phyloP scores from a whole-genome alignment of 2,888 invertebrate genomes.

The Dichetophora obliterata region DNA sequence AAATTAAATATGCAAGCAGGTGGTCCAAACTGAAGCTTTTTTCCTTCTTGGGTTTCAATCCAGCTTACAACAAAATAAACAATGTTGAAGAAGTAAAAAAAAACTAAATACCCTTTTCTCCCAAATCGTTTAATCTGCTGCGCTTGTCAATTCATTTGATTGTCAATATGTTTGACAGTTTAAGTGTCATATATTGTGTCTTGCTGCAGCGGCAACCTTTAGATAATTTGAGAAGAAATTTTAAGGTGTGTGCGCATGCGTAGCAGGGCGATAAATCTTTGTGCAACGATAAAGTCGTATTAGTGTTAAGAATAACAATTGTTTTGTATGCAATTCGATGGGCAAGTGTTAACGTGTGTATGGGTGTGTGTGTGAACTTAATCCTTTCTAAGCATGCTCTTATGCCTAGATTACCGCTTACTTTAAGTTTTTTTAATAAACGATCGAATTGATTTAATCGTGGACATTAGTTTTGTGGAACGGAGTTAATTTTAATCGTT shows the following conservation, averaged over 20 bases:
- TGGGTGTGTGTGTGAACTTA: neutral
- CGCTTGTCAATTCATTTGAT: conserved; percentile 44
- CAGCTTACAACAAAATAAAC: too few species aligned
- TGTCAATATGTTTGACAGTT: conserved; percentile 52
- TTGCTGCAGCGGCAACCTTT: neutral
- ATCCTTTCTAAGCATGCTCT: neutral
- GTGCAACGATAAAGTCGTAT: neutral
- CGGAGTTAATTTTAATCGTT: too few species aligned
- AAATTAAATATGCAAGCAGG: too few species aligned
- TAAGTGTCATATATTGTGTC: conserved; percentile 44
- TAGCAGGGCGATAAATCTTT: neutral
- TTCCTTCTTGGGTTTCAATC: too few species aligned
- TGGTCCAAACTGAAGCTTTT: too few species aligned
- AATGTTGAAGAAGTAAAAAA: too few species aligned
- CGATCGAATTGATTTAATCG: neutral
- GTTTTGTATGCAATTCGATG: neutral
- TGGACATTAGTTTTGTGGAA: too few species aligned
- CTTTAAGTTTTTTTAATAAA: neutral
- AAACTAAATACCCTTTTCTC: too few species aligned
- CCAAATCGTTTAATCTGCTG: neutral
- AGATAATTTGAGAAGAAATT: neutral
- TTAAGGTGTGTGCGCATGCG: conserved; percentile 1
- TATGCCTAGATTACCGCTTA: neutral
- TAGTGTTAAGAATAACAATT: neutral
- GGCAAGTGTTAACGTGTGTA: too few species aligned